Evolutionary conservation across 2,797 vertebrate species (phyloP).

Genomic region (Pygocentrus nattereri): DNA sequence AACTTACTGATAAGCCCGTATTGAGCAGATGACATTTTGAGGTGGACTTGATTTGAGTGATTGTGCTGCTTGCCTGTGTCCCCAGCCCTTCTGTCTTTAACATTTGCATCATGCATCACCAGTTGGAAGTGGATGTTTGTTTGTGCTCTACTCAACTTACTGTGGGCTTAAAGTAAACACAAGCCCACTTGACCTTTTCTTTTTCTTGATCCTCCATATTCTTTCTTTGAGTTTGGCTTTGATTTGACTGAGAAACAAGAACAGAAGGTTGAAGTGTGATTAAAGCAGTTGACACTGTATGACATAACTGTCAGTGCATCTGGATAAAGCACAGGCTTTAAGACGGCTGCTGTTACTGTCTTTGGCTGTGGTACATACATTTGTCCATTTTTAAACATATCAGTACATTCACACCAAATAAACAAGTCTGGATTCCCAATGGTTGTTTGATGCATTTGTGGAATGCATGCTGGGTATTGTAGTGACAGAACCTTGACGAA

Average conservation of each 20-base stretch:
- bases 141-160: conserved; percentile 3
- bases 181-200: not conserved
- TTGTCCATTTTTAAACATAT: too few relatives aligned
- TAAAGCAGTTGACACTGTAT: too few relatives aligned
- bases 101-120: not conserved
- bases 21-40: conserved; percentile 50
- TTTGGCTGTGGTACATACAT: not conserved
- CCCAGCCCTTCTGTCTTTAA: not conserved
- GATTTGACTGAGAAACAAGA: not conserved
- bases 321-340: too few relatives aligned
- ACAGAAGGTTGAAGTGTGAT: not conserved
- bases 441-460: too few relatives aligned
- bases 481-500: too few relatives aligned
- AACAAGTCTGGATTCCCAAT: too few relatives aligned
- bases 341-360: not conserved
- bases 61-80: conserved; percentile 23
- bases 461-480: too few relatives aligned
- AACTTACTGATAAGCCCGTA: conserved; percentile 31
- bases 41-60: conserved; percentile 38
- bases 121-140: conserved; percentile 6
- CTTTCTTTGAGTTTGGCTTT: not conserved
- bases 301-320: too few relatives aligned
- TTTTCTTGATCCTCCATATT: not conserved
- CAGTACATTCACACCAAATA: too few relatives aligned
- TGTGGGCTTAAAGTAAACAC: not conserved